phyloP scores from a whole-genome alignment of 1,140 invertebrate genomes.

The Cyclargus thomasi region DNA sequence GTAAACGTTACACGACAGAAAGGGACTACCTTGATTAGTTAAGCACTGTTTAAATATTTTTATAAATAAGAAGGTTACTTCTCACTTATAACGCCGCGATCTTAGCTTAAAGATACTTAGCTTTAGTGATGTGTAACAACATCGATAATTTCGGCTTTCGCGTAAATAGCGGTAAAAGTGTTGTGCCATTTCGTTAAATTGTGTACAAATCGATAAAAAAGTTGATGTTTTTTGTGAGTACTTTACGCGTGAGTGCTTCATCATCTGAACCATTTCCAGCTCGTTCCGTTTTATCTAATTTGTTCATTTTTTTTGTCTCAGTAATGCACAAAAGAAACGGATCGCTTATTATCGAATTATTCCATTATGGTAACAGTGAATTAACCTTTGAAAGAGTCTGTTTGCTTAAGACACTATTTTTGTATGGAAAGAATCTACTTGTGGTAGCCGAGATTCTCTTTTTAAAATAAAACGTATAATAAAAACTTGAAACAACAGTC shows the following conservation, averaged over 20 bases:
- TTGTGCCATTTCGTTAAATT: constrained; percentile 48
- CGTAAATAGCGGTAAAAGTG: constrained; percentile 57
- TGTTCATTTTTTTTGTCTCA: constrained; percentile 8
- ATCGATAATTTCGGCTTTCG: constrained; percentile 33
- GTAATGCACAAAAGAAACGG: constrained; percentile 5
- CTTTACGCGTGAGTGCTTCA: constrained; percentile 64
- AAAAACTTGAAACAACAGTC: no score
- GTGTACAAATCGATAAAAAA: constrained; percentile 56
- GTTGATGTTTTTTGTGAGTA: constrained; percentile 45
- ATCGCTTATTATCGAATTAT: neutral
- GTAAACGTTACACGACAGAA: no score
- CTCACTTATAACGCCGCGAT: no score
- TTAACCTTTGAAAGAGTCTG: neutral
- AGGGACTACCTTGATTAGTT: no score
- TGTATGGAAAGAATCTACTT: neutral
- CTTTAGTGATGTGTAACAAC: constrained; percentile 9
- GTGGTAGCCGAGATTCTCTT: no score
- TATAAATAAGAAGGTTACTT: no score
- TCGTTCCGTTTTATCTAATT: constrained; percentile 28
- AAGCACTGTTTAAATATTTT: no score
- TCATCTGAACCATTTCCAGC: constrained; percentile 47
- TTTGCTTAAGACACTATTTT: neutral
- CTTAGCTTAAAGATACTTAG: neutral
- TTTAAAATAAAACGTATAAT: no score
- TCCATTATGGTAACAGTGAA: neutral